Evolutionary conservation across 1,140 invertebrate species (phyloP).

Genomic region (Ceratina australensis): DNA sequence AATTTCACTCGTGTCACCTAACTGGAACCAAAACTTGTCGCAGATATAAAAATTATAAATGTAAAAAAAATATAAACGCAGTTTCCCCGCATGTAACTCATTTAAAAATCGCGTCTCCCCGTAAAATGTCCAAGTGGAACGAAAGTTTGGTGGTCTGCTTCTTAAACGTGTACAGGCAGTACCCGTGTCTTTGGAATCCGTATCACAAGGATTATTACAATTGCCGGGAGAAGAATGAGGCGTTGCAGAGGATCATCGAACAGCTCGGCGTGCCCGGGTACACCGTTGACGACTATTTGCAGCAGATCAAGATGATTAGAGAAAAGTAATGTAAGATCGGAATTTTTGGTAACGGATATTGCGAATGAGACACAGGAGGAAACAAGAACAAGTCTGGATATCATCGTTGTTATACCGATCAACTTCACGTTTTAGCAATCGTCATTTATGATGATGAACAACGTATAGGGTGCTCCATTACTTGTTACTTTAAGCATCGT

Average conservation of each 20-base stretch:
- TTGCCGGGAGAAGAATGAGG: constrained; percentile 57
- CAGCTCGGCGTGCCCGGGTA: constrained; percentile 54
- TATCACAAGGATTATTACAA: constrained; percentile 59
- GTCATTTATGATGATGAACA: background rate
- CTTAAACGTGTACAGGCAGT: constrained; percentile 63
- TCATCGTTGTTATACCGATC: background rate
- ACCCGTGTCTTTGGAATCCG: constrained; percentile 71
- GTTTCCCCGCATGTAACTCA: background rate
- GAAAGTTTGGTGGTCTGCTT: constrained; percentile 61
- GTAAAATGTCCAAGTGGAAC: constrained; percentile 62
- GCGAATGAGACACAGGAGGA: background rate
- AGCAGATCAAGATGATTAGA: constrained; percentile 62
- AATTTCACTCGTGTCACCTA: constrained; percentile 26
- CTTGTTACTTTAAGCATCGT: background rate
- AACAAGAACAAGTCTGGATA: background rate
- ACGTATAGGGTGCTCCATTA: background rate
- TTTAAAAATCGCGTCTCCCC: background rate
- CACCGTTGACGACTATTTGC: constrained; percentile 61
- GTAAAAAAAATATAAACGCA: background rate
- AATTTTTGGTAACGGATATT: background rate
- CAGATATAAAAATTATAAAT: constrained; percentile 28
- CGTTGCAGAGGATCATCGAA: constrained; percentile 60
- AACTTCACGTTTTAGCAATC: background rate
- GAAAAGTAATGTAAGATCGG: constrained; percentile 62
- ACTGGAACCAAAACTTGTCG: background rate